These are phyloP conservation scores for Drosophila cracens DNA, from an alignment of 2,888 invertebrate species.

Conservation along the genomic window DNA sequence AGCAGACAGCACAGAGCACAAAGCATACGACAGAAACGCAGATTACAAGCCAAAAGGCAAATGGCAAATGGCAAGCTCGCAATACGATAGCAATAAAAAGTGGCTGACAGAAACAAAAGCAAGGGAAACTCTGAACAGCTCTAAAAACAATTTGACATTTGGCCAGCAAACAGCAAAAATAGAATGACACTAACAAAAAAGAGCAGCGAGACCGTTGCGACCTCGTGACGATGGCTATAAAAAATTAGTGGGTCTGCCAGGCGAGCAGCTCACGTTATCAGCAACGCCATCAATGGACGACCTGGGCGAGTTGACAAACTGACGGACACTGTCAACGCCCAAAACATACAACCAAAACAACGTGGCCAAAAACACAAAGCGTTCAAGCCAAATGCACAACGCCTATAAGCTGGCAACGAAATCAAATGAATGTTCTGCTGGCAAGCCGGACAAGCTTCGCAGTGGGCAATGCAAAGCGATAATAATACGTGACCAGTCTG, in stretches of 20 bases:
- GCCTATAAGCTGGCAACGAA: slow-evolving; percentile 73
- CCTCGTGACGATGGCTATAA: slow-evolving; percentile 64
- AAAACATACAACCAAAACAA: slow-evolving; percentile 2
- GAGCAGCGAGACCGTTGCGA: slow-evolving; percentile 27
- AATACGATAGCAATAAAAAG: slow-evolving; percentile 72
- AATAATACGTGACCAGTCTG: slow-evolving; percentile 77
- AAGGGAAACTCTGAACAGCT: slow-evolving; percentile 52
- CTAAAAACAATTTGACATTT: slow-evolving; percentile 80
- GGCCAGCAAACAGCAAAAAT: slow-evolving; percentile 60
- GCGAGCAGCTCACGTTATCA: slow-evolving; percentile 65
- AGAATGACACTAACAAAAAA: slow-evolving; percentile 8
- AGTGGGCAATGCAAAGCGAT: slow-evolving; percentile 63
- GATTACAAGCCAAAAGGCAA: slow-evolving; percentile 60
- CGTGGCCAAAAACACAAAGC: slow-evolving; percentile 24
- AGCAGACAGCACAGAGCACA: slow-evolving; percentile 4
- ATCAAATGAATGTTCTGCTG: slow-evolving; percentile 68
- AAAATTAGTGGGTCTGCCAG: slow-evolving; percentile 76
- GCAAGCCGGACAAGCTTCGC: slow-evolving; percentile 57
- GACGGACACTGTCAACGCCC: slow-evolving; percentile 71
- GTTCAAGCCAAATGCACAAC: slow-evolving; percentile 53
- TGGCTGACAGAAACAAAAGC: slow-evolving; percentile 50
- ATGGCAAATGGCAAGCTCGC: slow-evolving; percentile 41
- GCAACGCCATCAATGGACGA: slow-evolving; percentile 70
- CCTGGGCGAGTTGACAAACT: slow-evolving; percentile 52
- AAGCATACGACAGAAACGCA: slow-evolving; percentile 34